Evolutionary conservation across 1,140 invertebrate species (phyloP), one percentile per base, ranked within the genome.

Genomic region (Pseudachorutes palmiensis): DNA sequence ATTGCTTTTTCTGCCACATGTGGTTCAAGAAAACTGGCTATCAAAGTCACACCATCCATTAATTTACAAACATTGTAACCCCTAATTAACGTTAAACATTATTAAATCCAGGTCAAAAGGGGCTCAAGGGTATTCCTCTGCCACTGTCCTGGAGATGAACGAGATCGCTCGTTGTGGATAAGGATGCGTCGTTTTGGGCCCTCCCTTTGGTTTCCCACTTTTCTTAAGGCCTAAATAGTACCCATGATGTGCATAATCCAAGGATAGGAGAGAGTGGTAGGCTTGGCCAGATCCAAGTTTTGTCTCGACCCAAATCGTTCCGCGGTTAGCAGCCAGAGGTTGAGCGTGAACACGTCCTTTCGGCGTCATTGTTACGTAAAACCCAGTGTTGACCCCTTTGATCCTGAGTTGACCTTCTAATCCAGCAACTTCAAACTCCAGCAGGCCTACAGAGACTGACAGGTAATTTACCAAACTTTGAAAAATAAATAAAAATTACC

Each of bases 161-260:
- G 84, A 81, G 67, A 83, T 82, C 1, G 85, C 82, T 74, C 84
- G 85, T 75, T 87, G 85, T 16, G 82, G 81, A 76, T 80, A 82
- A 9, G 82, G 81, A 76, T 79, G 81, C 29, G 73, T 77, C 0
- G 85, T 87, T 72, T 80, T 81, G 1, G 79, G 74, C 0, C 83
- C 86, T 12, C 79, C 77, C 75, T 86, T 86, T 26, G 80, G 75
- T 67, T 83, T 82, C 16, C 85, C 84, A 31, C 81, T 83, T 73
- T 82, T 85, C 70, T 87, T 87, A 55, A 87, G 80, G 5, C 81
- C 85, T 24, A 86, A 24, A 79, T 85, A 86, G 83, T 84, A 86
- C 1, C 83, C 83, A 2, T 80, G 65, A 69, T 84, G 81, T 0
- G 81, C 81, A 68, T 83, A 83, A 74, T 83, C 82, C 67, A 78